Conservation (phyloP, 2,888 invertebrate genomes). For the Drosophila conformis region DNA sequence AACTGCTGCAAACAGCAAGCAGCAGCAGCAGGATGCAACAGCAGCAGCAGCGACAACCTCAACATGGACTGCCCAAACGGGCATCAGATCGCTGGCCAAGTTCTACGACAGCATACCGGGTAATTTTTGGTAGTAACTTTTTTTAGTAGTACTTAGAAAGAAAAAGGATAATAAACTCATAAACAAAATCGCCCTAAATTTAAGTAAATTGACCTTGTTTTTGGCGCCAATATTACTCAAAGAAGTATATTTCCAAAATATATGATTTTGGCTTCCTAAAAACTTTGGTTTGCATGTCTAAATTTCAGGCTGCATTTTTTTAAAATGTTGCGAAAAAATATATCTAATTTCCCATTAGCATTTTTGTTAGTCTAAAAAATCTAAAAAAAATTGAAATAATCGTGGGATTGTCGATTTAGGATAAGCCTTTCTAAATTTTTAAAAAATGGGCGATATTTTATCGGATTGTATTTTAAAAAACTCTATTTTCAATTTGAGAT, state of each 20-base stretch:
- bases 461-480: not conserved
- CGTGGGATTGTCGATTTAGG: not conserved
- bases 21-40: constrained; percentile 14
- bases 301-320: not conserved
- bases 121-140: constrained; percentile 33
- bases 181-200: not conserved
- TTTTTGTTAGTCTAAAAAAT: not conserved
- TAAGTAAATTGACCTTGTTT: not conserved
- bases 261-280: not conserved
- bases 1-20: constrained; percentile 7
- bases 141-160: not conserved
- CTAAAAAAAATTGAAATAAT: not conserved
- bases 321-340: not conserved
- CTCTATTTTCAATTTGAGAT: not conserved
- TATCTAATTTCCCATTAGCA: no score
- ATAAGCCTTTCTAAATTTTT: not conserved
- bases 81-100: constrained; percentile 88
- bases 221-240: not conserved
- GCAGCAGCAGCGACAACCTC: constrained; percentile 18
- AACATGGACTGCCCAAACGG: constrained; percentile 71
- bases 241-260: not conserved
- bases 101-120: constrained; percentile 91
- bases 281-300: not conserved
- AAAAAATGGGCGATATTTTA: not conserved
- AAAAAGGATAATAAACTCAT: not conserved